A percentile compares a stretch with the other conserved stretches of the same genome.
Evolutionary conservation across 2,113 vertebrate species (phyloP).

Genomic region (Sceloporus undulatus): DNA sequence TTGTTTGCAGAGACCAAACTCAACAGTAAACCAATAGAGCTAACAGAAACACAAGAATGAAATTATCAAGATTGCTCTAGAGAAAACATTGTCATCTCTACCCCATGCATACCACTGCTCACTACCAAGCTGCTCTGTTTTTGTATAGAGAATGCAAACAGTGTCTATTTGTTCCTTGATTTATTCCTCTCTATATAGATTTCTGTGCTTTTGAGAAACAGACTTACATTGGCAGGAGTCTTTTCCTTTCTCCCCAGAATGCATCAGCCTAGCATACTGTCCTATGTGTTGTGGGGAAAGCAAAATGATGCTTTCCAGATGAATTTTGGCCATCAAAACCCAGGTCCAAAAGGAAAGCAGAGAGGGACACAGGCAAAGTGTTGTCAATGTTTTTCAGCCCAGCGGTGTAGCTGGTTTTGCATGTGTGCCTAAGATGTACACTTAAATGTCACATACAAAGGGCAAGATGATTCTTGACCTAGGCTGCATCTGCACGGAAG

Average conservation of each 20-base stretch:
- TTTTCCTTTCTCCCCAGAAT: neutral
- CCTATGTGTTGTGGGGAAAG: neutral
- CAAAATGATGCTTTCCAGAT: neutral
- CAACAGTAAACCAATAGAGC: constrained; percentile 87
- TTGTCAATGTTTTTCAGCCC: too few relatives aligned
- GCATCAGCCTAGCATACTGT: neutral
- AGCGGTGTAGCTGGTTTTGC: too few relatives aligned
- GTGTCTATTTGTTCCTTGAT: too few relatives aligned
- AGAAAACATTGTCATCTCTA: neutral
- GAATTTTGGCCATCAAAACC: neutral
- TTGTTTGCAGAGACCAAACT: constrained; percentile 86
- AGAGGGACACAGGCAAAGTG: too few relatives aligned
- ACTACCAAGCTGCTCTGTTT: neutral
- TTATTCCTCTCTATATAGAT: neutral
- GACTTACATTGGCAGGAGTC: neutral
- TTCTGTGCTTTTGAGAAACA: neutral
- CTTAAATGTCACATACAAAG: too few relatives aligned
- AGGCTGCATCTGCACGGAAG: too few relatives aligned
- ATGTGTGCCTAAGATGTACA: too few relatives aligned
- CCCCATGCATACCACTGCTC: neutral
- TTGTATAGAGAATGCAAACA: neutral
- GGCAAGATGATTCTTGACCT: too few relatives aligned
- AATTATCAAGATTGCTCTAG: neutral
- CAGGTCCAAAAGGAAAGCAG: neutral
- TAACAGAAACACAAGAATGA: constrained; percentile 47